These are phyloP conservation scores for Pterostichus niger DNA, from an alignment of 2,888 invertebrate species.

Conservation along the genomic window DNA sequence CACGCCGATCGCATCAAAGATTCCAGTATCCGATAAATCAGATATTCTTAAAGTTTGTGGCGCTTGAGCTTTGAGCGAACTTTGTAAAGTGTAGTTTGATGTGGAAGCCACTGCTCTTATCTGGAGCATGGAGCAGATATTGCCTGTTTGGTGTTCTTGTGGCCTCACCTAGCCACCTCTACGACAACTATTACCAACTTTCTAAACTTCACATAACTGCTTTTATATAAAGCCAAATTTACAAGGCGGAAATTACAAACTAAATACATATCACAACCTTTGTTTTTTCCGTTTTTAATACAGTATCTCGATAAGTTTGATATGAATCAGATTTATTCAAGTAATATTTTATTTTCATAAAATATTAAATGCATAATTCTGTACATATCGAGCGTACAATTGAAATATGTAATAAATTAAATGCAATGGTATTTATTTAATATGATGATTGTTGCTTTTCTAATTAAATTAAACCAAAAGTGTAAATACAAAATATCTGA, in stretches of 20 bases:
- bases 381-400: no score
- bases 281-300: background rate
- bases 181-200: conserved; percentile 26
- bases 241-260: background rate
- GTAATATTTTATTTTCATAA: no score
- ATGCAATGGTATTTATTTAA: no score
- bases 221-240: conserved; percentile 12
- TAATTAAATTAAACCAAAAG: no score
- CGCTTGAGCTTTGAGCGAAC: conserved; percentile 26
- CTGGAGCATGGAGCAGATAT: conserved; percentile 6
- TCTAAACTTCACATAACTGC: conserved; percentile 2
- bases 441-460: no score
- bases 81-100: conserved; percentile 30
- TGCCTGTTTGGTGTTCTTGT: conserved; percentile 21
- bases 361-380: no score
- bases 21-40: conserved; percentile 36
- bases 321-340: no score
- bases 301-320: background rate
- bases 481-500: no score
- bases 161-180: background rate
- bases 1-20: conserved; percentile 4
- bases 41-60: conserved; percentile 31
- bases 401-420: no score
- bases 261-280: background rate
- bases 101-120: conserved; percentile 28